These are phyloP conservation scores for Chrysoperla carnea DNA, from an alignment of 1,140 invertebrate species.

Conservation along the genomic window DNA sequence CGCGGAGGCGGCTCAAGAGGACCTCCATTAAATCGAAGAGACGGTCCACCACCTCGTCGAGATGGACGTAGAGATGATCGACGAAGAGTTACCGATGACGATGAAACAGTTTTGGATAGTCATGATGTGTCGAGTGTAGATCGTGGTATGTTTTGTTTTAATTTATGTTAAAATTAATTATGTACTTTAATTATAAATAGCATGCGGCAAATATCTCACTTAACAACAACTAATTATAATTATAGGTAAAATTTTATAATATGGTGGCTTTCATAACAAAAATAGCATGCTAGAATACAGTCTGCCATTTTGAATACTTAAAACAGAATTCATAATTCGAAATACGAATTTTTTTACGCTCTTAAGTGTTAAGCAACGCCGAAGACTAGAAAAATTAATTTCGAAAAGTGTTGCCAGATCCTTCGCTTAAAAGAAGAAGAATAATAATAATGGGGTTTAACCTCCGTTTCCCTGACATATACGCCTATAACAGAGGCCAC, in stretches of 20 bases:
- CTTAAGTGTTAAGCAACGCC: too few relatives aligned
- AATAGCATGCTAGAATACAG: too few relatives aligned
- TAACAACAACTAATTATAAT: neutral
- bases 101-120: constrained; percentile 60
- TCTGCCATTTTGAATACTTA: too few relatives aligned
- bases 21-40: constrained; percentile 7
- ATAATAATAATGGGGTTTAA: too few relatives aligned
- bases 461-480: too few relatives aligned
- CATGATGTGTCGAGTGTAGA: constrained; percentile 61
- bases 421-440: too few relatives aligned
- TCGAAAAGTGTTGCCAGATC: too few relatives aligned
- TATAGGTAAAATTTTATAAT: neutral
- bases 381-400: too few relatives aligned
- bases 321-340: too few relatives aligned
- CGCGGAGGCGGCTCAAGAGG: constrained; percentile 16
- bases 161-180: neutral
- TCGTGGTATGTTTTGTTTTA: constrained; percentile 34
- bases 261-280: neutral
- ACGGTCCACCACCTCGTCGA: constrained; percentile 28
- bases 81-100: constrained; percentile 57
- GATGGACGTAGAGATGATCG: constrained; percentile 36
- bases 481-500: too few relatives aligned
- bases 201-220: neutral
- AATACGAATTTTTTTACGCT: too few relatives aligned
- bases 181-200: neutral